Conservation (phyloP, 2,113 vertebrate genomes). For the Atrichornis clamosus region DNA sequence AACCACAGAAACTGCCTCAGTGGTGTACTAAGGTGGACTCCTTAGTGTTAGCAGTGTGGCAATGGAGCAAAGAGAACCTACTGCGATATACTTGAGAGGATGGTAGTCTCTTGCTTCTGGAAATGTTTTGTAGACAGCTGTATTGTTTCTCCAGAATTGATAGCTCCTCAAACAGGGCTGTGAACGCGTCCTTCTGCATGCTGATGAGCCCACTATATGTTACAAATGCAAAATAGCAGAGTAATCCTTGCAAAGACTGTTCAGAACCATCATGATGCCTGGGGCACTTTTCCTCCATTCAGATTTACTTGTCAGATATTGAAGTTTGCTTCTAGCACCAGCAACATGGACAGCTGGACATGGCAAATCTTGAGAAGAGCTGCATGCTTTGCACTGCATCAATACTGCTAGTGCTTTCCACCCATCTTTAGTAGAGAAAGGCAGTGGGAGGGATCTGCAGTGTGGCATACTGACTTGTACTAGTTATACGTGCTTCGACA, state of each 20-base stretch:
- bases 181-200: background rate
- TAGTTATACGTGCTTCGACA: background rate
- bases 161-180: background rate
- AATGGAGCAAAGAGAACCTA: background rate
- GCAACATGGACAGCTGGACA: rapidly evolving
- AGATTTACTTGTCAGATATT: background rate
- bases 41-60: background rate
- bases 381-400: background rate
- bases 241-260: background rate
- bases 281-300: background rate
- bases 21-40: background rate
- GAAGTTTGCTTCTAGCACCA: background rate
- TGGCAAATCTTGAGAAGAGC: background rate
- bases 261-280: background rate
- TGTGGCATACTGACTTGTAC: background rate
- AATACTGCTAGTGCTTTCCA: background rate
- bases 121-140: background rate
- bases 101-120: background rate
- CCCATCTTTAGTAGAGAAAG: background rate
- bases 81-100: background rate
- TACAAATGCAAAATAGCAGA: background rate
- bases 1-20: background rate
- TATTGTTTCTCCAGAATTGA: background rate
- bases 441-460: background rate
- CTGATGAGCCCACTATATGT: background rate